Percentiles rank a stretch among this genome's conserved stretches.
phyloP scores from a whole-genome alignment of 2,888 invertebrate species.

The Leucozona laternaria region DNA sequence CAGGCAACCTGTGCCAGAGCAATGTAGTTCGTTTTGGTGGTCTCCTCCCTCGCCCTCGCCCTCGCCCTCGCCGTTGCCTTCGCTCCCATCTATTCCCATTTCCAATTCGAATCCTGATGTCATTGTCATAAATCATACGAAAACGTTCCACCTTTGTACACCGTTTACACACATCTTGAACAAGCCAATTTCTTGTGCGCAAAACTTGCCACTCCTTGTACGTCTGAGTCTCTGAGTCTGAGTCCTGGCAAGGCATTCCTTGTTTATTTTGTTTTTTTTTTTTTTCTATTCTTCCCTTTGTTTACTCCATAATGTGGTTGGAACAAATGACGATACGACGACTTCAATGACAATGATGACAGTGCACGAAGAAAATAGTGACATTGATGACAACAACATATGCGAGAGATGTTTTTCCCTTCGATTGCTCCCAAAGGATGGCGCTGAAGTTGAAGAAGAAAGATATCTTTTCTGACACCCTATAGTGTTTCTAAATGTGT shows the following conservation, averaged over 20 bases:
- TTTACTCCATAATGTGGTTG: slow-evolving; percentile 33
- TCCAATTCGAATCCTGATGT: slow-evolving; percentile 41
- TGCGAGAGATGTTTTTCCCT: slow-evolving; percentile 37
- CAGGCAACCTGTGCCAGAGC: slow-evolving; percentile 60
- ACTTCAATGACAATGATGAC: slow-evolving; percentile 59
- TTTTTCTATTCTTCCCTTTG: slow-evolving; percentile 4
- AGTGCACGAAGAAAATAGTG: slow-evolving; percentile 47
- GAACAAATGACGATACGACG: slow-evolving; percentile 59
- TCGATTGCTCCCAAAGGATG: background rate
- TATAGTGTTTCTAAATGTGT: slow-evolving; percentile 2
- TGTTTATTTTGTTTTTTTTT: background rate
- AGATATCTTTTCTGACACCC: background rate
- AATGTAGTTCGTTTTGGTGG: slow-evolving; percentile 33
- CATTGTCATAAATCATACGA: slow-evolving; percentile 71
- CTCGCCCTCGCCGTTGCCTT: background rate
- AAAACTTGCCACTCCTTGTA: slow-evolving; percentile 38
- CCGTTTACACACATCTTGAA: slow-evolving; percentile 61
- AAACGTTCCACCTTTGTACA: slow-evolving; percentile 66
- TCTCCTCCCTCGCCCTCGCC: background rate
- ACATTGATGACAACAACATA: slow-evolving; percentile 55
- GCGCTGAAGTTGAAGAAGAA: slow-evolving; percentile 12
- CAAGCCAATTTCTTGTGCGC: slow-evolving; percentile 65
- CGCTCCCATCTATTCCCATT: background rate
- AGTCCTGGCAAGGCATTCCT: slow-evolving; percentile 19
- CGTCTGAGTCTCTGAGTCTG: no score